Percentiles rank a stretch among this genome's conserved stretches.
These are phyloP conservation scores for Squalus acanthias DNA, from an alignment of 2,797 vertebrate genomes.

Conservation along the genomic window DNA sequence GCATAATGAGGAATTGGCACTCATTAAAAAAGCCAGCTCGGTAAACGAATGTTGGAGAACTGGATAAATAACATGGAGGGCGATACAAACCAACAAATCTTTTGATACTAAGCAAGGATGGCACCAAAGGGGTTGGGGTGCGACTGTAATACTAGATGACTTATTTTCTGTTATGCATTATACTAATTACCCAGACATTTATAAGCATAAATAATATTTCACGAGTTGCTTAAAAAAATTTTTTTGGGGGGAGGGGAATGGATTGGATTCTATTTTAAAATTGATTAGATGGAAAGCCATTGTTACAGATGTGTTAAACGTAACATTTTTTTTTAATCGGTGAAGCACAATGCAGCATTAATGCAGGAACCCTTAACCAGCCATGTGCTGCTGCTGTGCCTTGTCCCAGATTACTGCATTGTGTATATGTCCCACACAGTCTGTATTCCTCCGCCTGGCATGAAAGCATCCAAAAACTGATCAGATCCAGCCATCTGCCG, in stretches of 20 bases:
- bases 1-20: too few relatives aligned
- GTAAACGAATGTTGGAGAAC: too few relatives aligned
- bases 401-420: neutral
- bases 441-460: neutral
- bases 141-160: neutral
- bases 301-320: neutral
- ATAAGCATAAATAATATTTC: neutral
- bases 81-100: neutral
- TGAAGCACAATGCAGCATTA: neutral
- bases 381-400: slow-evolving; percentile 11
- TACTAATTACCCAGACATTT: neutral
- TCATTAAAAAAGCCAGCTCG: too few relatives aligned
- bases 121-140: neutral
- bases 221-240: neutral
- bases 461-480: neutral
- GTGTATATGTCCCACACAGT: neutral
- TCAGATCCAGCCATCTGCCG: neutral
- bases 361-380: neutral
- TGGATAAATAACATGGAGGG: too few relatives aligned
- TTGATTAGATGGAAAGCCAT: neutral
- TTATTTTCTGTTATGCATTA: neutral
- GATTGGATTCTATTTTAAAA: neutral
- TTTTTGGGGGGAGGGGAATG: too few relatives aligned
- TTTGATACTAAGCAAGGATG: neutral
- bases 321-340: neutral